A percentile compares a stretch with the other conserved stretches of the same genome.
Evolutionary conservation across 2,113 vertebrate species (phyloP).

Genomic region (Hippolais icterina): DNA sequence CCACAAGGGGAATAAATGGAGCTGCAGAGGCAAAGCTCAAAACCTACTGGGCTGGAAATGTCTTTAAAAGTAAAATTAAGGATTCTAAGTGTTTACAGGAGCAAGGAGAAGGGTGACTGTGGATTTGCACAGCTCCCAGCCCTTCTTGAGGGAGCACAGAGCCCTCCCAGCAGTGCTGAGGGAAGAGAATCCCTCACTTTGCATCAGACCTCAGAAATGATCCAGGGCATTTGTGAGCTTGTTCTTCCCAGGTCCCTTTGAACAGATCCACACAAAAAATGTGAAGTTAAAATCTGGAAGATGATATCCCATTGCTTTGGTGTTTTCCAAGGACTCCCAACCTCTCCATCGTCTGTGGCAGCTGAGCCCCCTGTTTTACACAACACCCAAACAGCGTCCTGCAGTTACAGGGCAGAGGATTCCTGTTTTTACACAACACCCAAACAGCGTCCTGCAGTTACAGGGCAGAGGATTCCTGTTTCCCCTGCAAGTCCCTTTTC

Average conservation of each 20-base stretch:
- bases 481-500: background rate
- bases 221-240: background rate
- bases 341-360: fast-evolving
- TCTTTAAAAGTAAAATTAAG: background rate
- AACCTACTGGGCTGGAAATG: background rate
- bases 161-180: background rate
- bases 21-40: background rate
- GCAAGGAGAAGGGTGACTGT: background rate
- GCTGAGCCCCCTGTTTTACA: background rate
- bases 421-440: background rate
- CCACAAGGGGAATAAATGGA: background rate
- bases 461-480: background rate
- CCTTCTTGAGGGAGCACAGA: background rate
- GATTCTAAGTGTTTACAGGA: background rate
- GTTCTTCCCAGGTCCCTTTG: background rate
- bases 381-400: fast-evolving
- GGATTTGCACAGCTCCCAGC: background rate
- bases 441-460: fast-evolving
- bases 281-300: background rate
- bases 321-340: background rate
- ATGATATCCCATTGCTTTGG: background rate
- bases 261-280: background rate
- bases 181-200: background rate
- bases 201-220: background rate
- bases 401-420: background rate